phyloP scores from a whole-genome alignment of 2,797 vertebrate genomes.

The Tympanoctomys barrerae region DNA sequence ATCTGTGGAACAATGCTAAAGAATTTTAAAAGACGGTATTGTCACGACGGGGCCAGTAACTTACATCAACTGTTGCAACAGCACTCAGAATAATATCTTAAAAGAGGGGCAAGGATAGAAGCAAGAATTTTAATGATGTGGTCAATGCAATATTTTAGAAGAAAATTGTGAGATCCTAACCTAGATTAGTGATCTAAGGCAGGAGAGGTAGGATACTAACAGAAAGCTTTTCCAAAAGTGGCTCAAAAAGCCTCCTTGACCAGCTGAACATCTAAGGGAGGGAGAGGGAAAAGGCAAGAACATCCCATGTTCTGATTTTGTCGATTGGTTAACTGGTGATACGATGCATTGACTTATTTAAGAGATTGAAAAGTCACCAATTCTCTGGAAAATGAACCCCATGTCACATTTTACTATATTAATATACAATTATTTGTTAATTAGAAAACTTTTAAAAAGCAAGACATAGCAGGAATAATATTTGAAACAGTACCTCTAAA shows the following conservation, averaged over 20 bases:
- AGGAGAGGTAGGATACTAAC: not conserved
- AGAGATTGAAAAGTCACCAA: not conserved
- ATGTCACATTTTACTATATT: not conserved
- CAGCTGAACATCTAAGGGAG: not conserved
- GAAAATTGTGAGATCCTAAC: not conserved
- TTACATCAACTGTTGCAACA: not conserved
- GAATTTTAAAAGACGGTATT: slow-evolving; percentile 6
- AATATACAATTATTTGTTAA: not conserved
- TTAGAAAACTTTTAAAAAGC: not conserved
- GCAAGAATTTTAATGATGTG: slow-evolving; percentile 49
- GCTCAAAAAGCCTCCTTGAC: not conserved
- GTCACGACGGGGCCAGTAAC: not conserved
- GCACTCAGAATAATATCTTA: not conserved
- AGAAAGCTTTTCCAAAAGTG: not conserved
- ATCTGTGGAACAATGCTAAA: not conserved
- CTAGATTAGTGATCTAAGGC: not conserved
- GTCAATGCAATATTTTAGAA: slow-evolving; percentile 11
- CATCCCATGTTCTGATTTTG: not conserved
- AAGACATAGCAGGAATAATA: not conserved
- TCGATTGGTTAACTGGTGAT: not conserved
- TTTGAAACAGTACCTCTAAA: not conserved
- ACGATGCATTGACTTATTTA: not conserved
- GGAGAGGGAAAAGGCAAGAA: not conserved
- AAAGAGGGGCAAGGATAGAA: not conserved
- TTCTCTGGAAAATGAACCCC: not conserved